Evolutionary conservation across 1,140 invertebrate species (phyloP).

Genomic region (Hylaeus anthracinus): DNA sequence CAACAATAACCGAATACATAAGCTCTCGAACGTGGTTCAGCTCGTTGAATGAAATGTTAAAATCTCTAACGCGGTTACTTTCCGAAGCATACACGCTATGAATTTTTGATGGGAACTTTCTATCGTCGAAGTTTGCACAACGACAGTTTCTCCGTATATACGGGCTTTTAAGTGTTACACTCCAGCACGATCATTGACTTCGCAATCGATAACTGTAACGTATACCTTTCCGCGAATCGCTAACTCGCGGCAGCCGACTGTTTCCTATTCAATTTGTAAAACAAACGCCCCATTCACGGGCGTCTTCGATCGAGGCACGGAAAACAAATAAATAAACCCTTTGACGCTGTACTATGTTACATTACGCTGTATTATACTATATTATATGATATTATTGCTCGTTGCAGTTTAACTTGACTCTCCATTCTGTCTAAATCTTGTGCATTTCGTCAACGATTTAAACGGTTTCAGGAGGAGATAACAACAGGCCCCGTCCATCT

Average conservation of each 20-base stretch:
- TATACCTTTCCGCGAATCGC: conserved; percentile 19
- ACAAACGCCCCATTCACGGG: conserved; percentile 38
- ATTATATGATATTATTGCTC: no score
- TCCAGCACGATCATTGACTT: conserved; percentile 17
- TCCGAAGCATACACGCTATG: background rate
- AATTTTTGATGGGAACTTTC: conserved; percentile 17
- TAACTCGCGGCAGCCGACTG: background rate
- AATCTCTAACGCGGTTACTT: background rate
- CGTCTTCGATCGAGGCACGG: conserved; percentile 6
- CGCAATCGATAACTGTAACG: conserved; percentile 14
- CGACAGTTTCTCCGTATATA: conserved; percentile 4
- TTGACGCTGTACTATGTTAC: conserved; percentile 15
- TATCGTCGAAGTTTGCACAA: background rate
- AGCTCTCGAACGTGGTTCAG: background rate
- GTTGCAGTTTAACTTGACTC: no score
- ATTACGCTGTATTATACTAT: no score
- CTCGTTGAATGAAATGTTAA: background rate
- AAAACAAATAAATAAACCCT: conserved; percentile 31
- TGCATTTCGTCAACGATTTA: no score
- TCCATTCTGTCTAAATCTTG: no score
- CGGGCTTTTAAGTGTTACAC: background rate
- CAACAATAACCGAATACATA: background rate
- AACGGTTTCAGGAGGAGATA: no score
- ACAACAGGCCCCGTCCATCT: background rate
- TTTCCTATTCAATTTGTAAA: background rate